Conservation (phyloP, 1,140 invertebrate genomes). For the Reticulitermes speratus region DNA sequence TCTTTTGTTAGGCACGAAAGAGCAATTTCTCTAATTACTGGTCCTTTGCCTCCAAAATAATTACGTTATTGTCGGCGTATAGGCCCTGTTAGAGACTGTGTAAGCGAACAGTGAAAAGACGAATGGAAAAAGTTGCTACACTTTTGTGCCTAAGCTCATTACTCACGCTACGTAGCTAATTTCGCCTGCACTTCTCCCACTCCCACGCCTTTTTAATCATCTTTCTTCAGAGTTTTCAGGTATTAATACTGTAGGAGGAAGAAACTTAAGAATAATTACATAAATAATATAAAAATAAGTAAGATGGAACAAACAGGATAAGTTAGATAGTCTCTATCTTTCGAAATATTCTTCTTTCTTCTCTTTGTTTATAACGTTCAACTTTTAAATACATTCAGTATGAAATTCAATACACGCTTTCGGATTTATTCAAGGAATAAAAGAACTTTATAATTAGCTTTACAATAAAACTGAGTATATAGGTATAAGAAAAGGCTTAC, state of each 20-base stretch:
- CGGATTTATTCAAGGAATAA: too few relatives aligned
- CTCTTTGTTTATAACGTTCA: neutral
- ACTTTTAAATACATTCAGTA: neutral
- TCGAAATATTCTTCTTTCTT: neutral
- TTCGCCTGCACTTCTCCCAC: neutral
- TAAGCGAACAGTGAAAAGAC: neutral
- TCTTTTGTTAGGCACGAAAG: neutral
- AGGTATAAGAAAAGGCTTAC: too few relatives aligned
- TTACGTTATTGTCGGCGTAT: neutral
- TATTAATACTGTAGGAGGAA: neutral
- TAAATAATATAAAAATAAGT: neutral
- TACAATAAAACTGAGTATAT: too few relatives aligned
- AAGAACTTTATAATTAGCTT: too few relatives aligned
- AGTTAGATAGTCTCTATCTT: neutral
- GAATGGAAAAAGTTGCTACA: neutral
- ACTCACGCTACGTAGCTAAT: neutral
- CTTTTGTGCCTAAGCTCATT: neutral
- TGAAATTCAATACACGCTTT: neutral
- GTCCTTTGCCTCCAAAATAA: neutral
- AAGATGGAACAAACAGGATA: neutral
- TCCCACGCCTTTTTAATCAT: slow-evolving; percentile 1
- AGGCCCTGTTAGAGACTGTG: neutral
- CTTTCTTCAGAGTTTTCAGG: neutral
- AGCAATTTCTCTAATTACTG: neutral
- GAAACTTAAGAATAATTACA: neutral